A percentile compares a stretch with the other conserved stretches of the same genome.
phyloP scores from a whole-genome alignment of 2,888 invertebrate genomes.

The Nemotelus nigrinus region DNA sequence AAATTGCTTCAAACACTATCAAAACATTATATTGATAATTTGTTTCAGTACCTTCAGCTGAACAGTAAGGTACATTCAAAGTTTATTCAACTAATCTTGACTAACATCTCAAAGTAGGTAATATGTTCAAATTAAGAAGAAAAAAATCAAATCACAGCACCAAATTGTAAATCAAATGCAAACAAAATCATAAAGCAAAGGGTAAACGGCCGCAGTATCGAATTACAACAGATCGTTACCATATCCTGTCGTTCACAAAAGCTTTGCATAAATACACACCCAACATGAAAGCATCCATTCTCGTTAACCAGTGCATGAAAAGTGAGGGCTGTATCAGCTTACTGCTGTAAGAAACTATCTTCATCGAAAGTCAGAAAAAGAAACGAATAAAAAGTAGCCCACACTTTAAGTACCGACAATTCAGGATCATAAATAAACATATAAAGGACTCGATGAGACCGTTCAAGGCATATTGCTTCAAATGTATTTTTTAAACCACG shows the following conservation, averaged over 20 bases:
- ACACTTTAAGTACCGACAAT: slow-evolving; percentile 8
- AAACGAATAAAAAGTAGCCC: not conserved
- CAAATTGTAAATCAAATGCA: too few relatives aligned
- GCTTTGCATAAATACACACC: slow-evolving; percentile 49
- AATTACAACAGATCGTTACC: too few relatives aligned
- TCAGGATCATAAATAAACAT: slow-evolving; percentile 22
- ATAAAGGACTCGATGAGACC: slow-evolving; percentile 17
- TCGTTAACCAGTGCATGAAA: slow-evolving; percentile 32
- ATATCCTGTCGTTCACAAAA: slow-evolving; percentile 40
- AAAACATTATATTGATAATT: too few relatives aligned
- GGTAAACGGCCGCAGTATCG: too few relatives aligned
- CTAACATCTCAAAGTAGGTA: too few relatives aligned
- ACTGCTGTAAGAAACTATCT: slow-evolving; percentile 42
- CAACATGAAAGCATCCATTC: slow-evolving; percentile 1
- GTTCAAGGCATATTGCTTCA: not conserved
- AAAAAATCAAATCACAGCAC: too few relatives aligned
- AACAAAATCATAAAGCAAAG: too few relatives aligned
- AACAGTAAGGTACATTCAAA: too few relatives aligned
- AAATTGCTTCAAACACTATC: too few relatives aligned
- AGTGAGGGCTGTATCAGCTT: slow-evolving; percentile 24
- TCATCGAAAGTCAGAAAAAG: slow-evolving; percentile 18
- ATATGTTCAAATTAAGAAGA: too few relatives aligned
- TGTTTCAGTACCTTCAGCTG: too few relatives aligned
- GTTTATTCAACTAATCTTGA: too few relatives aligned
- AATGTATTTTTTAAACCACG: slow-evolving; percentile 48